phyloP scores from a whole-genome alignment of 1,140 invertebrate genomes.

The Myzus persicae region DNA sequence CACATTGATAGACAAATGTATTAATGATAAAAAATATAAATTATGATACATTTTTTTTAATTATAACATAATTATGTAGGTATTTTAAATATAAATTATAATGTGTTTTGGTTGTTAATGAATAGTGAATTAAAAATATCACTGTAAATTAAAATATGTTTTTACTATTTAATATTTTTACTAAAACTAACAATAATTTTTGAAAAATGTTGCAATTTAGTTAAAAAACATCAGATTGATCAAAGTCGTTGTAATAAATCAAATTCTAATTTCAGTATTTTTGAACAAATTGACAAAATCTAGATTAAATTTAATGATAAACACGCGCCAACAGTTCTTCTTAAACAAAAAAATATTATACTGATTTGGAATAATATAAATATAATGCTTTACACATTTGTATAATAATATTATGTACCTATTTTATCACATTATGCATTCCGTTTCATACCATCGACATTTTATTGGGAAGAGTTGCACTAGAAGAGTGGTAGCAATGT shows the following conservation, averaged over 20 bases:
- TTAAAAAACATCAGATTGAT: background rate
- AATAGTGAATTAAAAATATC: background rate
- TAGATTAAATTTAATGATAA: background rate
- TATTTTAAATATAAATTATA: background rate
- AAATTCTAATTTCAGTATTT: background rate
- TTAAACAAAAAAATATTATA: background rate
- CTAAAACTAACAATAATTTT: background rate
- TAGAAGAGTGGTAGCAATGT: background rate
- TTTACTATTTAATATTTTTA: background rate
- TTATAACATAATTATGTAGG: background rate
- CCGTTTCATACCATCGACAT: background rate
- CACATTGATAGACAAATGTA: background rate
- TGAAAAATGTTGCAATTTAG: background rate
- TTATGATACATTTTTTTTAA: background rate
- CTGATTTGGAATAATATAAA: constrained; percentile 25
- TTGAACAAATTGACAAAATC: background rate
- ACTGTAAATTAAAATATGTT: background rate
- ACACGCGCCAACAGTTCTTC: background rate
- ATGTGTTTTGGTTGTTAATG: background rate
- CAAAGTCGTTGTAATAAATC: background rate
- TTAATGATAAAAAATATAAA: background rate
- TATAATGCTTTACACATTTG: background rate
- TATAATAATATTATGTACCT: constrained; percentile 22
- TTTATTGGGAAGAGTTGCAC: background rate
- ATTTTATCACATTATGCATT: constrained; percentile 25